phyloP scores from a whole-genome alignment of 2,797 vertebrate genomes.

The Pagetopsis macropterus region DNA sequence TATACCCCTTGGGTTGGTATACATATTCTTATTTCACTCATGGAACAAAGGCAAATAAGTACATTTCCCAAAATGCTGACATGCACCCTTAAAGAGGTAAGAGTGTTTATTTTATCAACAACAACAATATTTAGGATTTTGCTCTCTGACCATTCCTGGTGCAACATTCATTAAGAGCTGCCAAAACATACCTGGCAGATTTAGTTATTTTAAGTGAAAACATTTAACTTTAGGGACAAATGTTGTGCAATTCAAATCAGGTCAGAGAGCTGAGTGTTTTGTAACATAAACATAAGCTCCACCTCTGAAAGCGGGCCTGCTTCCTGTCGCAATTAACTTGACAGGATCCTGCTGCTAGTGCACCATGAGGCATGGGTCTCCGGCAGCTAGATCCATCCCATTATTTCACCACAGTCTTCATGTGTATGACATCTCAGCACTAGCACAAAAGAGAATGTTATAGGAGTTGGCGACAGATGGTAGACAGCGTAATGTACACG shows the following conservation, averaged over 20 bases:
- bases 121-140: not conserved
- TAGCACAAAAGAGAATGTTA: not conserved
- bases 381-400: not conserved
- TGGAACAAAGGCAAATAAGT: not conserved
- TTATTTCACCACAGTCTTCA: not conserved
- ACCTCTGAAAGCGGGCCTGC: not conserved
- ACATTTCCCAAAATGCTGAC: not conserved
- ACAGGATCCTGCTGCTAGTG: constrained; percentile 9
- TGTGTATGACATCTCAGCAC: constrained; percentile 5
- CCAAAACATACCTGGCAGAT: not conserved
- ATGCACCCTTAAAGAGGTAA: not conserved
- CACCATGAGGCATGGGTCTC: not conserved
- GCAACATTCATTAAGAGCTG: not conserved
- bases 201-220: not conserved
- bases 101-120: not conserved
- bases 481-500: not conserved
- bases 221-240: not conserved
- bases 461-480: not conserved
- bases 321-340: constrained; percentile 13
- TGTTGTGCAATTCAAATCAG: not conserved
- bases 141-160: not conserved
- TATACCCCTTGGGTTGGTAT: no score
- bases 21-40: not conserved
- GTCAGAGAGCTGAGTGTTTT: not conserved
- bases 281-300: constrained; percentile 2